Percentiles rank a stretch among this genome's conserved stretches.
phyloP scores from a whole-genome alignment of 2,888 invertebrate species.

The Lithodes maja region DNA sequence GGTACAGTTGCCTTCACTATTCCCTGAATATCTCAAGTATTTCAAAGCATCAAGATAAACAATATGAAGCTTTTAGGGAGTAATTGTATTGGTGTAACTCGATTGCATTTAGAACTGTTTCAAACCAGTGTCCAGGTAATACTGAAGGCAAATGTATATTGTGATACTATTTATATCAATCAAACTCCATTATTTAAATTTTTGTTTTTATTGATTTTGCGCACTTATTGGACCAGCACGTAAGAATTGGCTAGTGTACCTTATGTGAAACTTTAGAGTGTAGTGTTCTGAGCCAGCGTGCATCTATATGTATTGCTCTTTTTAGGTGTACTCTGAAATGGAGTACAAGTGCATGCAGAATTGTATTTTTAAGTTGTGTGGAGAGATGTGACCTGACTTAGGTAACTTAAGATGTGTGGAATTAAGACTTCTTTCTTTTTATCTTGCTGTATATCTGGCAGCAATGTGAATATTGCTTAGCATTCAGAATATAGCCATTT shows the following conservation, averaged over 20 bases:
- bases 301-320: conserved; percentile 1
- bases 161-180: neutral
- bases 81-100: too few relatives aligned
- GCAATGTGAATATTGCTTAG: conserved; percentile 53
- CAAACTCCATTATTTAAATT: too few relatives aligned
- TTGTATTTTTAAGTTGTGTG: conserved; percentile 4
- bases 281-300: neutral
- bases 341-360: conserved; percentile 9
- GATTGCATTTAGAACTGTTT: too few relatives aligned
- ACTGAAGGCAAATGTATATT: neutral
- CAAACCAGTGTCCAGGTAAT: too few relatives aligned
- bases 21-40: too few relatives aligned
- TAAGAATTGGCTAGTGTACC: neutral
- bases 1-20: too few relatives aligned
- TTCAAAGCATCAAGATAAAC: too few relatives aligned
- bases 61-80: too few relatives aligned
- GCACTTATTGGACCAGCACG: neutral
- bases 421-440: neutral
- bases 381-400: neutral
- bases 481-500: conserved; percentile 33
- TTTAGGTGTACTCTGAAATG: neutral
- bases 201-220: too few relatives aligned
- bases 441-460: conserved; percentile 6
- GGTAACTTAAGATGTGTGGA: neutral
- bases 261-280: neutral